Evolutionary conservation across 2,888 invertebrate genomes (phyloP).

Genomic region (Fragum sueziense): DNA sequence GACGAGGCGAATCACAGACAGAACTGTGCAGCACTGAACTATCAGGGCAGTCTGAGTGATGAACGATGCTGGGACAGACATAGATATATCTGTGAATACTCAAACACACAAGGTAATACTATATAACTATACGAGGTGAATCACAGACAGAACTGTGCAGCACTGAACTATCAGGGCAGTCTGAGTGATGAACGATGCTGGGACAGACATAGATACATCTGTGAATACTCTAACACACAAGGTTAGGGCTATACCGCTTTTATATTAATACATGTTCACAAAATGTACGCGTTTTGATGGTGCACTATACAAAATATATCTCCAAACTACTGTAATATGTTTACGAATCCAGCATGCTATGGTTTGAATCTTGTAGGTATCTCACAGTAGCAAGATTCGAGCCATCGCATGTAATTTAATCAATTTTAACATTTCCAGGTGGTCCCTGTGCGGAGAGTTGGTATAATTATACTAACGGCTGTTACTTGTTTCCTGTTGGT

Average conservation of each 20-base stretch:
- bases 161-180: constrained; percentile 62
- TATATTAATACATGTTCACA: too few relatives aligned
- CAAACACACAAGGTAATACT: constrained; percentile 33
- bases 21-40: constrained; percentile 68
- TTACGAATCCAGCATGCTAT: too few relatives aligned
- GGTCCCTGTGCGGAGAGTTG: constrained; percentile 55
- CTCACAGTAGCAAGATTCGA: too few relatives aligned
- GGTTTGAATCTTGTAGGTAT: too few relatives aligned
- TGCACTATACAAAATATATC: too few relatives aligned
- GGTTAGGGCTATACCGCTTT: too few relatives aligned
- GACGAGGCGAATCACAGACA: constrained; percentile 66
- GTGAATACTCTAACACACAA: constrained; percentile 54
- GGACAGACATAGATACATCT: constrained; percentile 64
- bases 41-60: constrained; percentile 65
- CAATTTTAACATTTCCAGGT: constrained; percentile 29
- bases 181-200: constrained; percentile 67
- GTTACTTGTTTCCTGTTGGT: constrained; percentile 62
- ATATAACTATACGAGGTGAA: constrained; percentile 68
- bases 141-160: constrained; percentile 69
- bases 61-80: constrained; percentile 64
- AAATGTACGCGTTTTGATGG: too few relatives aligned
- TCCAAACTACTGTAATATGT: too few relatives aligned
- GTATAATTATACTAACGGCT: constrained; percentile 55
- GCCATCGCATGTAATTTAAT: too few relatives aligned
- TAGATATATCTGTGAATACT: constrained; percentile 67